Percentiles rank a stretch among this genome's conserved stretches.
These are phyloP conservation scores for Rhingia rostrata DNA, from an alignment of 2,888 invertebrate genomes.

Conservation along the genomic window DNA sequence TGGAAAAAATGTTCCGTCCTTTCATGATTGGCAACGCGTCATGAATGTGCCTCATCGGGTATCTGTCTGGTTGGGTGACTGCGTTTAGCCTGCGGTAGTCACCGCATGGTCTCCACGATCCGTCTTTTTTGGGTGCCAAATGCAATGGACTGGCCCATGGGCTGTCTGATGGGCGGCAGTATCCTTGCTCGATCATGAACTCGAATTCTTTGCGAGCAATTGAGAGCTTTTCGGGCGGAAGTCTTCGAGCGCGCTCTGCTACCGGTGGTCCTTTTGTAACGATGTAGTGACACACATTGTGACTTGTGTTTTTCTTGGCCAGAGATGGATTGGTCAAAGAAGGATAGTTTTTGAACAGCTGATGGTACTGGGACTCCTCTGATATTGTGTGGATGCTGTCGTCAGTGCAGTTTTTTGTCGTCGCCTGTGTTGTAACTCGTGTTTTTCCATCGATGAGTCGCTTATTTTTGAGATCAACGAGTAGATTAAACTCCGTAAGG, in stretches of 20 bases:
- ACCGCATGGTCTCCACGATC: too few relatives aligned
- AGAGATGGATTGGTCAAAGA: background rate
- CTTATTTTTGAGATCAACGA: slow-evolving; percentile 6
- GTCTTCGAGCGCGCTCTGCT: slow-evolving; percentile 6
- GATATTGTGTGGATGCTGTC: slow-evolving; percentile 12
- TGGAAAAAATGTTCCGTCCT: slow-evolving; percentile 20
- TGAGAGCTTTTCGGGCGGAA: slow-evolving; percentile 5
- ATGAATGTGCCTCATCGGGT: background rate
- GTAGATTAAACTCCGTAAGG: background rate
- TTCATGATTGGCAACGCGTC: background rate
- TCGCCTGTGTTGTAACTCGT: background rate
- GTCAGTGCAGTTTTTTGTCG: background rate
- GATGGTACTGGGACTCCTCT: slow-evolving; percentile 8
- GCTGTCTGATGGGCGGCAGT: slow-evolving; percentile 1
- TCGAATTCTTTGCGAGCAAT: slow-evolving; percentile 13
- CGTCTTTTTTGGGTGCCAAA: too few relatives aligned
- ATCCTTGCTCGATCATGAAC: slow-evolving; percentile 6
- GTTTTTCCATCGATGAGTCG: background rate
- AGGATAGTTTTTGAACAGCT: slow-evolving; percentile 2
- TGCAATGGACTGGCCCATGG: too few relatives aligned
- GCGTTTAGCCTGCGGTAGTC: too few relatives aligned
- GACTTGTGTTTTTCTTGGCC: slow-evolving; percentile 1
- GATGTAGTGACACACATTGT: slow-evolving; percentile 5
- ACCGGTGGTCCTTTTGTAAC: slow-evolving; percentile 9
- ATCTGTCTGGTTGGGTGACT: background rate